Evolutionary conservation across 2,797 vertebrate species (phyloP), one percentile per base, ranked within the genome.

Genomic region (Paramormyrops hopkinsi): DNA sequence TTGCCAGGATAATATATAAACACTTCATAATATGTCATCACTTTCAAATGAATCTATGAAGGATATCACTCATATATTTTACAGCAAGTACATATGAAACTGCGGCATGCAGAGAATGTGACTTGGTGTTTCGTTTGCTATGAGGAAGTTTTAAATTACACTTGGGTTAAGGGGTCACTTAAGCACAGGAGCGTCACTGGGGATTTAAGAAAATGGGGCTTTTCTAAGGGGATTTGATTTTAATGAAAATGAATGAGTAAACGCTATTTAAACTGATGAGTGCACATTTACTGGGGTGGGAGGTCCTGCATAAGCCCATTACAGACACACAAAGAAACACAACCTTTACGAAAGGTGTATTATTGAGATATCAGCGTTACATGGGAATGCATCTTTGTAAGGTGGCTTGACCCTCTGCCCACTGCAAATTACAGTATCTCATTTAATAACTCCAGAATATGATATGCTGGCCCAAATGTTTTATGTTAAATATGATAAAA

Each of bases 141-240:
- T 79, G 73, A 79, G 73, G 73, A 79, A 79, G 41, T 79, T 79
- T 79, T 79, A 79, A 79, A 79, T 44, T 79, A 79, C 73, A 3
- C 41, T 73, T 73, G 65, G 65, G 65, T 73, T 73, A 33, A 5
- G 62, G 65, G 65, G 29, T 73, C 65, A 73, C 29, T 33, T 73
- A 37, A 73, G 65, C 29, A 73, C 65, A 73, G 65, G 2, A 33
- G 12, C 65, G 29, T 73, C 29, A 14, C 29, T 73, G 65, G 29
- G 29, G 9, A 33, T 73, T 73, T 37, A 73, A 37, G 65, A 73
- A 37, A 73, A 73, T 0, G 29, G 65, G 29, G 65, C 29, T 73
- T 73, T 73, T 14, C 65, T 73, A 33, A 59, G 29, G 12, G 65
- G 65, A 12, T 33, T 33, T 14, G 29, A 73, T 73, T 37, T 37